phyloP scores from a whole-genome alignment of 1,140 invertebrate genomes.

The Agrypnia vestita region DNA sequence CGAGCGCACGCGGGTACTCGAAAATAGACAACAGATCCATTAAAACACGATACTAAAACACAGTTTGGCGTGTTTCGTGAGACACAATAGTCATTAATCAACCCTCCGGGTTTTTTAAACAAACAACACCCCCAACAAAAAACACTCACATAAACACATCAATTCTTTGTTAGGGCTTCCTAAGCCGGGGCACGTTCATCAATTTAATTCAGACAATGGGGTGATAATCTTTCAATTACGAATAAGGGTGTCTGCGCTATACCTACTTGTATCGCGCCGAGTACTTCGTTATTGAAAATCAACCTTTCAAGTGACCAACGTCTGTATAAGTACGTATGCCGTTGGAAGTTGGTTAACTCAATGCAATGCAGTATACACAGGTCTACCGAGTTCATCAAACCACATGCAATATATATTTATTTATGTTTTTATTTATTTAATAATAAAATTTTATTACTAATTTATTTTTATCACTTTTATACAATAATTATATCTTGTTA shows the following conservation, averaged over 20 bases:
- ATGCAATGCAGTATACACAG: too few relatives aligned
- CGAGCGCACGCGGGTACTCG: too few relatives aligned
- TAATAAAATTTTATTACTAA: too few relatives aligned
- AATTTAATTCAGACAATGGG: constrained; percentile 1
- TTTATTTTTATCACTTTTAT: too few relatives aligned
- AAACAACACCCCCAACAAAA: background rate
- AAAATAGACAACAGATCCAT: background rate
- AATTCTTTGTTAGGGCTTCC: constrained; percentile 13
- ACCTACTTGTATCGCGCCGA: background rate
- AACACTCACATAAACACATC: constrained; percentile 27
- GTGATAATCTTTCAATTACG: constrained; percentile 21
- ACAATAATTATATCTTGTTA: too few relatives aligned
- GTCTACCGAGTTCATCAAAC: too few relatives aligned
- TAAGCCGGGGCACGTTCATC: background rate
- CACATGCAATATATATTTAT: too few relatives aligned
- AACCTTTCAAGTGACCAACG: too few relatives aligned
- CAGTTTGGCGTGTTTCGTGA: background rate
- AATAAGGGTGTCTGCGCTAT: background rate
- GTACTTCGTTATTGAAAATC: too few relatives aligned
- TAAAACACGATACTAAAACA: background rate
- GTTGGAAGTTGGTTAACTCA: too few relatives aligned
- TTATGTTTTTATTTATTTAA: too few relatives aligned
- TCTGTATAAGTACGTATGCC: too few relatives aligned
- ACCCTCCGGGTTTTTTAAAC: constrained; percentile 13
- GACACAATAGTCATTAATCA: constrained; percentile 11